Evolutionary conservation across 53 echinoderm and acorn worm species (phyloP).

Genomic region (Zoroaster sp.): DNA sequence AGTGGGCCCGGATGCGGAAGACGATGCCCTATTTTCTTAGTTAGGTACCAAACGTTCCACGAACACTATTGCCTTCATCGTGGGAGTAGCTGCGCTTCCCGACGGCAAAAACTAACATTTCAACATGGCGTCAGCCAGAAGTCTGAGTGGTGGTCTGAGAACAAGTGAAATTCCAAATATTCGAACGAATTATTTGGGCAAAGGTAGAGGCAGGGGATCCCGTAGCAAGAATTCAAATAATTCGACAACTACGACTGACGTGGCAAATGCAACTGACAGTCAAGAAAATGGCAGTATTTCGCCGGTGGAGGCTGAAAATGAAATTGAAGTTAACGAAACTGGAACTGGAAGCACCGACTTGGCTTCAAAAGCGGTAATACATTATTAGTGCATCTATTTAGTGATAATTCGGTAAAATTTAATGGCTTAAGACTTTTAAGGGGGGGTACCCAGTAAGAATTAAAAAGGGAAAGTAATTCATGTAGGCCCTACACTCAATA

Average conservation of each 20-base stretch:
- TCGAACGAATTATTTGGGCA: conserved; percentile 27
- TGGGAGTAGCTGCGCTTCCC: no score
- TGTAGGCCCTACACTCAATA: no score
- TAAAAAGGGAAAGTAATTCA: no score
- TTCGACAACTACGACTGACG: neutral
- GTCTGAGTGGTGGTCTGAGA: neutral
- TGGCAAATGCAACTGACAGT: neutral
- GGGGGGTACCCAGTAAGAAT: no score
- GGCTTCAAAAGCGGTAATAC: conserved; percentile 22
- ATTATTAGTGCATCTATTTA: neutral
- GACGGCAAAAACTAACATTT: no score
- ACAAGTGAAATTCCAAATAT: conserved; percentile 27
- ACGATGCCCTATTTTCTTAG: no score
- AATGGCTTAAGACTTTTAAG: no score
- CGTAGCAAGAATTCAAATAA: conserved; percentile 8
- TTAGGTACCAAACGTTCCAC: neutral
- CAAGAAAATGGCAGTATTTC: neutral
- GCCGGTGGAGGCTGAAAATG: neutral
- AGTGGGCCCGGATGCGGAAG: no score
- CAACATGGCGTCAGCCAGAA: conserved; percentile 56
- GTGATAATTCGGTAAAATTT: no score
- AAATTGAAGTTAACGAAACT: no score
- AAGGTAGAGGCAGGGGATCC: conserved; percentile 31
- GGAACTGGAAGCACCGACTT: no score
- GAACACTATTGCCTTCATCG: no score